These are phyloP conservation scores for Mellivora capensis DNA, from an alignment of 2,113 vertebrate species.

Conservation along the genomic window DNA sequence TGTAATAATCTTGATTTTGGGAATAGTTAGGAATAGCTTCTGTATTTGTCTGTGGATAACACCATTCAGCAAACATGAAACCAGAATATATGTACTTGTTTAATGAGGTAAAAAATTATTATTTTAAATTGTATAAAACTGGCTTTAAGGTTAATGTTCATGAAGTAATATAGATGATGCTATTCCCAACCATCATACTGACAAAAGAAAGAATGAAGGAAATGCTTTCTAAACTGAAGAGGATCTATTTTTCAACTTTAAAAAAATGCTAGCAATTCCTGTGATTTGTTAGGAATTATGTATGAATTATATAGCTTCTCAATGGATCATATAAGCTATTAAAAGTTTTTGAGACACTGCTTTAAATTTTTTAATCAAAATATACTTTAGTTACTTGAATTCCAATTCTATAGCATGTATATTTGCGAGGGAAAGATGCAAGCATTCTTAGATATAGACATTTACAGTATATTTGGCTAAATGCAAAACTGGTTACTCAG, in stretches of 20 bases:
- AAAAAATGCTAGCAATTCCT: neutral
- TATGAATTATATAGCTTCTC: neutral
- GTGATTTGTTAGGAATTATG: neutral
- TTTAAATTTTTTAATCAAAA: neutral
- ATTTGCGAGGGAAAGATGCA: neutral
- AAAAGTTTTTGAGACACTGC: neutral
- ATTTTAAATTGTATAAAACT: neutral
- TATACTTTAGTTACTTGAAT: neutral
- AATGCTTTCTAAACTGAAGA: constrained; percentile 12
- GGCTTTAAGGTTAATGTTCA: neutral
- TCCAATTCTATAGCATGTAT: neutral
- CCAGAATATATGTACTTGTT: neutral
- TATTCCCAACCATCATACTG: neutral
- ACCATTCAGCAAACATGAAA: neutral
- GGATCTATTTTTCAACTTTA: neutral
- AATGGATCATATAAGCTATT: neutral
- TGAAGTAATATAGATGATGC: neutral
- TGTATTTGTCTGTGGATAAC: neutral
- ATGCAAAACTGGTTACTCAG: neutral
- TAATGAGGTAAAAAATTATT: neutral
- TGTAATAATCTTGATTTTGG: neutral
- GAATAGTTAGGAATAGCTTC: neutral
- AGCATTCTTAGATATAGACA: neutral
- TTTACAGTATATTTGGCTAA: neutral
- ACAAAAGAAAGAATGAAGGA: neutral